Evolutionary conservation across 2,888 invertebrate species (phyloP), one percentile per base, ranked within the genome.

Genomic region (Drosophila fulvimacula): DNA sequence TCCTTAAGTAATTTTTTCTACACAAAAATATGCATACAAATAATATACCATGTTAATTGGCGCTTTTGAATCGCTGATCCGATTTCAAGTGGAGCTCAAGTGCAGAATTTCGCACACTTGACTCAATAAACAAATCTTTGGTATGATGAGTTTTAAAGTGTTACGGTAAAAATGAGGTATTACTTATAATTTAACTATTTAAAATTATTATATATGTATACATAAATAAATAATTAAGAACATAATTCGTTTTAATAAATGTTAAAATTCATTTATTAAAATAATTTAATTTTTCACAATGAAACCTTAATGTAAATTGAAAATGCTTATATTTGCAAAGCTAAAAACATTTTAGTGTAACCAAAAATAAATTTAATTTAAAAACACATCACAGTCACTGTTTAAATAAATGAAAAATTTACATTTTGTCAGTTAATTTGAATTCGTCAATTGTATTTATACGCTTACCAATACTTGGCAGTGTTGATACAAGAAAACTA

Each of bases 21-120:
- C 42, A 38, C 42, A 30, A 15, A 21, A 19, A 17, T 30, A 41
- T 32, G 32, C 19, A 39, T 13, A 39, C 62, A 39, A 39, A 69
- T 53, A 51, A 57, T 56, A 66, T 51, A 49, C 42, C 64, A 60
- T 63, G 66, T 72, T 62, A 65, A 75, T 60, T 69, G 74, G 57
- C 55, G 36, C 51, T 49, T 44, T 68, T 53, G 34, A 65, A 57
- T 53, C 53, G 41, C 52, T 70, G 70, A 68, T 76, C 63, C 42
- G 27, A 39, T 73, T 80, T 84, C 88, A 85, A 84, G 88, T 84
- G 88, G 86, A 59, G 53, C 72, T 88, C 80, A 73, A 84, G 83
- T 82, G 88, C 77, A 76, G 80, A 79, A 81, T 78, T 87, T 89
- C 78, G 87, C 87, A 87, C 88, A 87, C 78, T 76, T 76, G 73